Conservation (phyloP, 2,113 vertebrate genomes). For the Macaca mulatta region DNA sequence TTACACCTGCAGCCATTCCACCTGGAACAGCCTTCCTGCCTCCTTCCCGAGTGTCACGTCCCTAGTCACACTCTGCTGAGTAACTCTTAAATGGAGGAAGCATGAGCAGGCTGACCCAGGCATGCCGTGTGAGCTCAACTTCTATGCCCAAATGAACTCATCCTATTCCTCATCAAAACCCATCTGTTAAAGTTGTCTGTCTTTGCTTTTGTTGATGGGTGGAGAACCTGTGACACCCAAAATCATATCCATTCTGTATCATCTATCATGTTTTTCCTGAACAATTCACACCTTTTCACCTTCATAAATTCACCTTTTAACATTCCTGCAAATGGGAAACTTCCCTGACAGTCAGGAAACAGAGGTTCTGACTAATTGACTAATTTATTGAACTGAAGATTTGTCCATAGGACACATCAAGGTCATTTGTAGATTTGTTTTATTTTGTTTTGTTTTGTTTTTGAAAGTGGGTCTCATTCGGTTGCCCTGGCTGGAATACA, state of each 20-base stretch:
- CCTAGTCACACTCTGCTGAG: neutral
- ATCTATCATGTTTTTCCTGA: rapidly evolving
- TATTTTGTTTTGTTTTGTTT: no score
- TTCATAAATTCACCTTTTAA: no score
- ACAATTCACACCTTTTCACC: neutral
- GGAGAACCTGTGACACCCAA: neutral
- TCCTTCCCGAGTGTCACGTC: neutral
- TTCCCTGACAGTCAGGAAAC: no score
- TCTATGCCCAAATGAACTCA: neutral
- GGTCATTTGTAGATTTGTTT: neutral
- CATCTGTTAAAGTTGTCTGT: neutral
- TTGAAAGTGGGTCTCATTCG: no score
- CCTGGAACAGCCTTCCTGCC: neutral
- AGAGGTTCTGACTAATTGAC: neutral
- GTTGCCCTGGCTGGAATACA: no score
- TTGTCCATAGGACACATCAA: neutral
- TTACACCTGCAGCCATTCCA: rapidly evolving
- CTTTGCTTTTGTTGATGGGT: neutral
- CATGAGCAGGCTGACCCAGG: neutral
- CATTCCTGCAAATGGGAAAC: no score
- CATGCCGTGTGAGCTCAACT: rapidly evolving
- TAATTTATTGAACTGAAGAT: neutral
- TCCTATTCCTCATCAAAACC: neutral
- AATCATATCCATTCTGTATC: neutral
- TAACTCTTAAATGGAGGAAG: neutral